Conservation (phyloP, 2,113 vertebrate genomes). For the Acrocephalus kingi region DNA sequence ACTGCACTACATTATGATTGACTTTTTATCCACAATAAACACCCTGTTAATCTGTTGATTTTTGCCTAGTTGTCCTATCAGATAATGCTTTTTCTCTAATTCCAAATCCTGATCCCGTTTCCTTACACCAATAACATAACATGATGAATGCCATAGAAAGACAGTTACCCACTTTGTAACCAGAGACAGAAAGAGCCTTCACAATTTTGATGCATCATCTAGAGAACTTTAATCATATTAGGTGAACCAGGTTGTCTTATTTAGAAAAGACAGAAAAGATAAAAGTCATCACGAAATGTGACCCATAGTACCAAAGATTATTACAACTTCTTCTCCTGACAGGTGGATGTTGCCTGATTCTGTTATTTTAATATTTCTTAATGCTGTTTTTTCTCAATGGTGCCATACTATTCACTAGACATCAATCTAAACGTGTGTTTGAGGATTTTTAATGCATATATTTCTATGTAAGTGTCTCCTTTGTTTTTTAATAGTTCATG, state of each 20-base stretch:
- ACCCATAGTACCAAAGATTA: not conserved
- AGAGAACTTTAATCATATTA: not conserved
- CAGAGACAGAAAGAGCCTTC: not conserved
- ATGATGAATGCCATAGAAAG: not conserved
- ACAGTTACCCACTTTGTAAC: not conserved
- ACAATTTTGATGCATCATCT: not conserved
- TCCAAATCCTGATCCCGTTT: not conserved
- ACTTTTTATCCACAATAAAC: not conserved
- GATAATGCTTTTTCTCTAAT: not conserved
- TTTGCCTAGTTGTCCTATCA: not conserved
- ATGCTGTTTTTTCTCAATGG: not conserved
- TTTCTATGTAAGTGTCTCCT: not conserved
- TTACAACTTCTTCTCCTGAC: not conserved
- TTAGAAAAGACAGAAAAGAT: not conserved
- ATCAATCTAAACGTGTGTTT: not conserved
- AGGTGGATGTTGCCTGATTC: not conserved
- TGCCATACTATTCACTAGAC: not conserved
- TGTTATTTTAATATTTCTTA: not conserved
- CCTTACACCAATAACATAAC: not conserved
- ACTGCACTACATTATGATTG: not conserved
- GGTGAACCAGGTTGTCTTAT: not conserved
- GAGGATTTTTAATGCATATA: not conserved
- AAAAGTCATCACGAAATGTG: not conserved
- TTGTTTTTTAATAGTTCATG: not conserved
- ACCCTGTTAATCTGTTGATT: not conserved